These are phyloP conservation scores for Leptopilina syphax DNA, from an alignment of 2,888 invertebrate genomes.

Conservation along the genomic window DNA sequence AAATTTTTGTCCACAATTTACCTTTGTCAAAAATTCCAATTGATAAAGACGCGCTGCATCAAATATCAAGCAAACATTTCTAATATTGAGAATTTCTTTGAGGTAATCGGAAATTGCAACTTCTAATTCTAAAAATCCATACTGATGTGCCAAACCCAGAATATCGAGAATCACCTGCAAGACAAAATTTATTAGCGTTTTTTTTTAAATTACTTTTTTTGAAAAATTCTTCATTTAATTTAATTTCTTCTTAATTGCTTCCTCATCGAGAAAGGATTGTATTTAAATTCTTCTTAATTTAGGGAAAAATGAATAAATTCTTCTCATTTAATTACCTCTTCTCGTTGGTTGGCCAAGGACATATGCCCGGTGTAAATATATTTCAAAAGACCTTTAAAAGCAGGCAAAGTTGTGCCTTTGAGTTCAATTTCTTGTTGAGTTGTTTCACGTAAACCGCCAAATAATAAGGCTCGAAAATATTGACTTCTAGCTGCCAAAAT, in stretches of 20 bases:
- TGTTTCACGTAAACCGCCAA: slow-evolving; percentile 88
- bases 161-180: slow-evolving; percentile 78
- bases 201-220: neutral
- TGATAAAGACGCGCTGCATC: slow-evolving; percentile 91
- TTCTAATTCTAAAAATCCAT: slow-evolving; percentile 95
- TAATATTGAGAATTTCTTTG: slow-evolving; percentile 89
- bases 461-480: slow-evolving; percentile 92
- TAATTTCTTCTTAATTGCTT: no score
- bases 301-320: no score
- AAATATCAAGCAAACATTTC: slow-evolving; percentile 96
- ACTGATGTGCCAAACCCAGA: slow-evolving; percentile 94
- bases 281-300: no score
- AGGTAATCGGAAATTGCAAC: slow-evolving; percentile 95
- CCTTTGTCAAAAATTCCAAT: slow-evolving; percentile 79
- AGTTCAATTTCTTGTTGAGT: slow-evolving; percentile 89
- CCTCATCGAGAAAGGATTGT: no score
- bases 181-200: slow-evolving; percentile 46
- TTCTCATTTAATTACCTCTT: slow-evolving; percentile 76
- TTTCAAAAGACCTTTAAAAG: slow-evolving; percentile 92
- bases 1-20: slow-evolving; percentile 48
- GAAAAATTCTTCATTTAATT: neutral
- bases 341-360: slow-evolving; percentile 78
- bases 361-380: slow-evolving; percentile 96
- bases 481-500: slow-evolving; percentile 97
- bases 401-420: slow-evolving; percentile 88